Evolutionary conservation across 1,140 invertebrate species (phyloP).

Genomic region (Heliconius melpomene): DNA sequence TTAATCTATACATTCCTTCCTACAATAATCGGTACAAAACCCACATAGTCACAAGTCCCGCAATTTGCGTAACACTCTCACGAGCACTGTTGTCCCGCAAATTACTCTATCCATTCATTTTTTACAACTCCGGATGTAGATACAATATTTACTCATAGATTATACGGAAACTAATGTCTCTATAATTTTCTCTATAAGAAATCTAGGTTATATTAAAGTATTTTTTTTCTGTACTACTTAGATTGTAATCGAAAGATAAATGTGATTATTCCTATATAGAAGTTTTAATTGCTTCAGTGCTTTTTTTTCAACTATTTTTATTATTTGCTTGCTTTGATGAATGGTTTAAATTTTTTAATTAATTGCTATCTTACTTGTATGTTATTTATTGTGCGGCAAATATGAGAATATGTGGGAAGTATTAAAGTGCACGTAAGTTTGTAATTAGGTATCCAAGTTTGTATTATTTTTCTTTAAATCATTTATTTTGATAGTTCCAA

Average conservation of each 20-base stretch:
- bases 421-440: not conserved
- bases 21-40: not conserved
- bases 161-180: constrained; percentile 3
- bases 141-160: constrained; percentile 23
- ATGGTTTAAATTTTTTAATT: not conserved
- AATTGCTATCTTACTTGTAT: not conserved
- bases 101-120: constrained; percentile 25
- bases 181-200: constrained; percentile 3
- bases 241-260: not conserved
- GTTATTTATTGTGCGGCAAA: not conserved
- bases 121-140: constrained; percentile 16
- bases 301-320: not conserved
- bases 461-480: no score
- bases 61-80: constrained; percentile 22
- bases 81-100: constrained; percentile 16
- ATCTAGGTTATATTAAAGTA: constrained; percentile 2
- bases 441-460: no score
- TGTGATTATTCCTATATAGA: not conserved
- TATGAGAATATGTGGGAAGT: not conserved
- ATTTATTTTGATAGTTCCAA: no score
- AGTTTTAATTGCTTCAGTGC: not conserved
- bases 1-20: not conserved
- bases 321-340: not conserved
- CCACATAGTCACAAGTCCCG: not conserved
- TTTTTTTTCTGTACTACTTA: not conserved